Base-by-base conservation (phyloP, 2,797 vertebrate species). In the Ceryle rudis region DNA sequence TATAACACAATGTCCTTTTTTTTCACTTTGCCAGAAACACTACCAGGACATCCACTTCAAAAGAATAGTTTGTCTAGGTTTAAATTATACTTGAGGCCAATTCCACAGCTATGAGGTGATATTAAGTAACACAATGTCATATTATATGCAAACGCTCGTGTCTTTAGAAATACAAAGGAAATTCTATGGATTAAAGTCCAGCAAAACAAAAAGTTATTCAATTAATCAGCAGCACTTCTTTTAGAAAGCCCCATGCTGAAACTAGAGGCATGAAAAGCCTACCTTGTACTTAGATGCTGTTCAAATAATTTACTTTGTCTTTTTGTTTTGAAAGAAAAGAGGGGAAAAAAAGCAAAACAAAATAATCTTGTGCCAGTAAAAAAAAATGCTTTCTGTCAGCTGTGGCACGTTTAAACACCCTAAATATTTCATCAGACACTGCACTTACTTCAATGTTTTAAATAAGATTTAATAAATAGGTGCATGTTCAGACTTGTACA, bases 391-490 rank as follows among this genome's bases (percentile, higher is more conserved):
- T 96, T 97, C 90, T 96, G 80, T 98, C 97, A 96, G 97, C 97
- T 93, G 97, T 93, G 95, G 97, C 97, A 91, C 95, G 14, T 96
- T 97, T 97, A 96, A 97, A 95, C 95, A 96, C 95, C 98, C 98
- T 98, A 98, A 98, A 98, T 97, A 98, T 98, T 99, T 99, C 99
- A 99, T 98, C 98, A 99, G 98, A 98, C 98, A 98, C 98, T 98
- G 98, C 98, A 97, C 98, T 98, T 98, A 98, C 98, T 98, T 97
- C 98, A 98, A 97, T 97, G 94, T 97, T 99, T 99, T 98, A 98
- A 98, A 98, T 98, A 97, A 98, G 98, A 98, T 99, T 99, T 99
- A 99, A 99, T 99, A 98, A 99, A 98, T 97, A 97, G 95, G 92
- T 97, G 95, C 99, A 33, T 98, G 99, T 98, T 97, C 33, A 86